Base-by-base conservation (phyloP, 2,888 invertebrate species). In the Hyalella azteca region DNA sequence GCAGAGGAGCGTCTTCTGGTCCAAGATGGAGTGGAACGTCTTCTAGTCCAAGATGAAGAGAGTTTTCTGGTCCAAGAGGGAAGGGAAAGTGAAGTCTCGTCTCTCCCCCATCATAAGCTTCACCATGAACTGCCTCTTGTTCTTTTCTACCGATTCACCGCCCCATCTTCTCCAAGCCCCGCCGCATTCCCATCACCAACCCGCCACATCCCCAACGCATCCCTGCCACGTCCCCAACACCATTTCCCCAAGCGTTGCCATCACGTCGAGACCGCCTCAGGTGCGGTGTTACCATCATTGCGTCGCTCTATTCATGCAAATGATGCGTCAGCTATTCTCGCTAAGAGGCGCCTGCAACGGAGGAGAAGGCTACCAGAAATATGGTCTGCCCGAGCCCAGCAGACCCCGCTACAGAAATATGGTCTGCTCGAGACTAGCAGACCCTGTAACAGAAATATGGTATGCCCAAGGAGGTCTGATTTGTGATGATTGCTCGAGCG, bases 291-390 rank as follows among this genome's bases (percentile, higher is more conserved):
- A 39, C 66, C 66, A 66, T 66, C 32, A 66, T 36, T 36, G 36
- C 39, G 39, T 15, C 19, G 19, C 36, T 66, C 39, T 66, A 22
- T 66, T 36, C 66, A 66, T 66, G 66, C 66, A 66, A 66, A 66
- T 66, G 66, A 66, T 66, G 66, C 66, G 66, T 66, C 66, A 29
- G 66, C 66, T 36, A 66, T 66, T 66, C 66, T 19, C 66, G 66
- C 66, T 66, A 66, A 66, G 36, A 66, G 66, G 66, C 36, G 66
- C 36, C 29, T n/a, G 29, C 66, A 36, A 15, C 45, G 22, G 66
- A 66, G 39, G 19, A 66, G 66, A 66, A 36, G 36, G 66, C 36
- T 29, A 54, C 32, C 15, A 29, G 36, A 66, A 66, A 66, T 66
- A 36, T 36, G 66, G 36, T 36, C 66, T 66, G 22, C 29, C 66